These are phyloP conservation scores for Esox niger DNA, from an alignment of 2,113 vertebrate genomes.

Conservation along the genomic window DNA sequence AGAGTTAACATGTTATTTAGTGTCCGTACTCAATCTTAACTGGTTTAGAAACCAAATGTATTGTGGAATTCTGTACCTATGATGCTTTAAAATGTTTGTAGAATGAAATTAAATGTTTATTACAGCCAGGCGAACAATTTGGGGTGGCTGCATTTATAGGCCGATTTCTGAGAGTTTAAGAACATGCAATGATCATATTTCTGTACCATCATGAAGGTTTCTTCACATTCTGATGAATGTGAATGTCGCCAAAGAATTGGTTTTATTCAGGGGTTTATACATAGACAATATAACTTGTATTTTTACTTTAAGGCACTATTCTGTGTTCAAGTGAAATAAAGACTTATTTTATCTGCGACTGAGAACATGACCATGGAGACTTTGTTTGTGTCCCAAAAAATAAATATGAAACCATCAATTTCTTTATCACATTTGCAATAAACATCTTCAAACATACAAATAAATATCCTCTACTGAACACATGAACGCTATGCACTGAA, in stretches of 20 bases:
- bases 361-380: no score
- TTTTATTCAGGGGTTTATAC: not conserved
- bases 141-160: no score
- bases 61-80: not conserved
- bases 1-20: slow-evolving; percentile 42
- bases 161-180: no score
- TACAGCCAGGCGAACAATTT: no score
- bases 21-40: slow-evolving; percentile 40
- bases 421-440: no score
- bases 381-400: not conserved
- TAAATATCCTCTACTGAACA: no score
- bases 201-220: no score
- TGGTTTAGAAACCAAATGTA: not conserved
- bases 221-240: not conserved
- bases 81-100: not conserved
- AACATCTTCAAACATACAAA: no score
- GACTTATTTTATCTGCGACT: no score
- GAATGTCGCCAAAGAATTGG: not conserved
- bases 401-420: not conserved
- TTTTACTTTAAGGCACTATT: not conserved
- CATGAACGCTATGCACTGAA: no score
- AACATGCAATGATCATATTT: no score
- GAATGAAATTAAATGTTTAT: not conserved
- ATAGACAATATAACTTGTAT: slow-evolving; percentile 1
- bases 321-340: no score